Base-by-base conservation (phyloP, 1,140 invertebrate genomes). In the Drosophila parabipectinata region DNA sequence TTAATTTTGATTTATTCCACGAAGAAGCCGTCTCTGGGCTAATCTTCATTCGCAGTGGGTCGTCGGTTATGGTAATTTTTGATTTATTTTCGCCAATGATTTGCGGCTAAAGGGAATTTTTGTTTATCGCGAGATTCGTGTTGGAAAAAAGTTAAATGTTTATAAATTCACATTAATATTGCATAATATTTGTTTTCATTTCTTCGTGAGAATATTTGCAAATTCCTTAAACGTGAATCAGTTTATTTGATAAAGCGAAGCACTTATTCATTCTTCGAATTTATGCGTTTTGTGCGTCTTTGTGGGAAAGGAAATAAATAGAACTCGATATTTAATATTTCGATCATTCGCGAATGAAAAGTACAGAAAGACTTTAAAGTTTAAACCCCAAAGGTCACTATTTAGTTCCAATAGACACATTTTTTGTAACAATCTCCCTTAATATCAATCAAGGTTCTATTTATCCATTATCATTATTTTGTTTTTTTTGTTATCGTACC, bases 1-100 rank as follows among this genome's bases (percentile, higher is more conserved):
- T 71, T 69, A 71, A 71, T 71, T 71, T 71, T 69, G 67, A 71
- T 71, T 71, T 34, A 69, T 71, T 71, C 15, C 59, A 55, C 37
- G 50, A n/a, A 10, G 47, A 18, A 4, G 26, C 26, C n/a, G 32
- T 26, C 3, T 4, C n/a, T 15, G 32, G 45, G 24, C 44, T 55
- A 32, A 32, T 71, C 24, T 56, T 71, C 30, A 39, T 39, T 37
- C 41, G 34, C 30, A 9, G 44, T 8, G 15, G 15, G 18, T 28
- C 10, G 34, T 41, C n/a, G 41, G 41, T 57, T 57, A 69, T 71
- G 64, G 18, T 57, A 39, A 57, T 71, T 71, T 44, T 69, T 69
- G 64, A 69, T 71, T 71, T 71, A 71, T 56, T 32, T 39, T 68
- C 37, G 12, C 32, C 24, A 55, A 68, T 30, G 63, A 57, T 69